Evolutionary conservation across 2,888 invertebrate species (phyloP).

Genomic region (Eurytoma adleriae): DNA sequence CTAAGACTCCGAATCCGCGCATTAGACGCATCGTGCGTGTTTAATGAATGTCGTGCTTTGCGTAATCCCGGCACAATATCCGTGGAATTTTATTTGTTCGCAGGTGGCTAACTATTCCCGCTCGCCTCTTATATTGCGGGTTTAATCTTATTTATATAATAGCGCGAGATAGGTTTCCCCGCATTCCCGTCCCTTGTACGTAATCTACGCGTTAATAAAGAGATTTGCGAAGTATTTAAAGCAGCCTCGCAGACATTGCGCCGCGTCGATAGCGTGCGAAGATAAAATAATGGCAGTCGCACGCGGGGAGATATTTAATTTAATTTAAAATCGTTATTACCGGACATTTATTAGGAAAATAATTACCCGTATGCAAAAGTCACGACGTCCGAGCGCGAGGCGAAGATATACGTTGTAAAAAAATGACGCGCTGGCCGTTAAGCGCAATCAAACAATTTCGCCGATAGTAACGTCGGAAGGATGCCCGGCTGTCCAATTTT

Average conservation of each 20-base stretch:
- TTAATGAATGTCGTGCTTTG: neutral
- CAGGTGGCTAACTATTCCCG: neutral
- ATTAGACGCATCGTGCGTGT: too few species aligned
- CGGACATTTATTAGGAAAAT: too few species aligned
- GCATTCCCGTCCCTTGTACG: neutral
- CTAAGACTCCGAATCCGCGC: too few species aligned
- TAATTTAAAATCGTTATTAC: too few species aligned
- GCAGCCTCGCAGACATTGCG: neutral
- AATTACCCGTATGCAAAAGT: too few species aligned
- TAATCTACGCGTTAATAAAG: neutral
- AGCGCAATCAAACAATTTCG: too few species aligned
- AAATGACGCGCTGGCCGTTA: too few species aligned
- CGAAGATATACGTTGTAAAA: too few species aligned
- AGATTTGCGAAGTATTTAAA: neutral
- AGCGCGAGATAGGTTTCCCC: neutral
- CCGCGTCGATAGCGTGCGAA: neutral
- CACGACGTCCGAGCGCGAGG: too few species aligned
- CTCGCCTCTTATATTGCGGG: neutral
- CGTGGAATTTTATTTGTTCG: neutral
- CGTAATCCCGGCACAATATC: conserved; percentile 28
- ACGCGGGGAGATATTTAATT: too few species aligned
- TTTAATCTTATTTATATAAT: conserved; percentile 28
- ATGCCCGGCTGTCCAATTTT: too few species aligned
- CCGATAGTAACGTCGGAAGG: too few species aligned
- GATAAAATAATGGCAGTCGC: neutral